A percentile compares a stretch with the other conserved stretches of the same genome.
Evolutionary conservation across 2,113 vertebrate genomes (phyloP).

Genomic region (Cyanoderma ruficeps): DNA sequence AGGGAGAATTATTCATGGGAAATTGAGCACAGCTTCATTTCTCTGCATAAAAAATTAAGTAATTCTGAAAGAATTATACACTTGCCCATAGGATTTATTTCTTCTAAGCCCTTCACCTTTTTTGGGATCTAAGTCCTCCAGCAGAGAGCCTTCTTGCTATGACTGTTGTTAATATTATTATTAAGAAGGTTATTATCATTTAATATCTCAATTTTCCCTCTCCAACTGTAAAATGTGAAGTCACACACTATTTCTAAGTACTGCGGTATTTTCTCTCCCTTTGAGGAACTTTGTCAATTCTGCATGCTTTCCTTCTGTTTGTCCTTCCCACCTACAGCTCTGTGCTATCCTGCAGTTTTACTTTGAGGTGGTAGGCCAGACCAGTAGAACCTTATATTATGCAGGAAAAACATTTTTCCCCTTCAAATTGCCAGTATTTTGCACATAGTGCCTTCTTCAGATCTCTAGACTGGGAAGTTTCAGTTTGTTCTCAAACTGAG

Average conservation of each 20-base stretch:
- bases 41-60: conserved; percentile 39
- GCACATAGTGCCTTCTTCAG: background rate
- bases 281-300: background rate
- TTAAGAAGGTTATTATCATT: background rate
- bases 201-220: background rate
- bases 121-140: background rate
- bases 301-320: conserved; percentile 55
- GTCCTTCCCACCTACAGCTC: conserved; percentile 10
- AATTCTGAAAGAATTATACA: background rate
- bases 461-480: background rate
- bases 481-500: conserved; percentile 36
- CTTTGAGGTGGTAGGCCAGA: conserved; percentile 6
- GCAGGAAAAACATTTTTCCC: background rate
- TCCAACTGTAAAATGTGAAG: background rate
- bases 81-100: conserved; percentile 30
- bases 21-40: conserved; percentile 57
- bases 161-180: conserved; percentile 14
- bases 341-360: background rate
- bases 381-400: background rate
- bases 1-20: conserved; percentile 55
- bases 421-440: background rate
- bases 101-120: conserved; percentile 13
- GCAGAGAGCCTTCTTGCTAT: background rate
- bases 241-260: background rate
- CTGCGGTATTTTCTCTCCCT: background rate